A percentile compares a stretch with the other conserved stretches of the same genome.
Conservation (phyloP, 2,797 vertebrate species). For the Sebastes oblongus region DNA sequence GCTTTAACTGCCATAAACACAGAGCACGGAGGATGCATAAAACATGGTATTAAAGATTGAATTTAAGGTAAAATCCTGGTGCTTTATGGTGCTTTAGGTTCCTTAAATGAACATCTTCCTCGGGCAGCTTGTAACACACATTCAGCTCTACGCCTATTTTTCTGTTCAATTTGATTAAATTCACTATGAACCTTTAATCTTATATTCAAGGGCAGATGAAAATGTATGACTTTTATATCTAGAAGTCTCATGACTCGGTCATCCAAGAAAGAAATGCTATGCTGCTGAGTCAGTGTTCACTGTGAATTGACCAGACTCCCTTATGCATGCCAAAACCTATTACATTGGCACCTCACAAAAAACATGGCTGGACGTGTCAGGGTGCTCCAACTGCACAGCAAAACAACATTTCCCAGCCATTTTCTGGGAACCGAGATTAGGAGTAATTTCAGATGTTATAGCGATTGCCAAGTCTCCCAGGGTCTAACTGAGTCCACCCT, state of each 20-base stretch:
- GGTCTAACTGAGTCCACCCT: constrained; percentile 14
- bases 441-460: constrained; percentile 61
- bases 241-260: not conserved
- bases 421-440: constrained; percentile 65
- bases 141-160: not conserved
- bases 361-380: constrained; percentile 14
- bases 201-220: not conserved
- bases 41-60: constrained; percentile 9
- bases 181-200: not conserved
- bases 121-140: not conserved
- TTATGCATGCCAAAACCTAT: constrained; percentile 33
- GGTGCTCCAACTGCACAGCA: constrained; percentile 18
- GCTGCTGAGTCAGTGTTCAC: constrained; percentile 6
- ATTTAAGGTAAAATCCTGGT: constrained; percentile 21
- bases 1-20: constrained; percentile 23
- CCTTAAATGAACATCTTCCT: not conserved
- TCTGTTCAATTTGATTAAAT: not conserved
- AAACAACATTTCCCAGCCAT: constrained; percentile 51
- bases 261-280: not conserved
- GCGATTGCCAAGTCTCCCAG: constrained; percentile 52
- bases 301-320: constrained; percentile 14
- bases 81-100: constrained; percentile 6
- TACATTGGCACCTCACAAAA: constrained; percentile 51
- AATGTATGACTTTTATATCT: not conserved
- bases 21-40: constrained; percentile 33